phyloP scores from a whole-genome alignment of 2,797 vertebrate genomes.

The Hydrocynus forskahlii region DNA sequence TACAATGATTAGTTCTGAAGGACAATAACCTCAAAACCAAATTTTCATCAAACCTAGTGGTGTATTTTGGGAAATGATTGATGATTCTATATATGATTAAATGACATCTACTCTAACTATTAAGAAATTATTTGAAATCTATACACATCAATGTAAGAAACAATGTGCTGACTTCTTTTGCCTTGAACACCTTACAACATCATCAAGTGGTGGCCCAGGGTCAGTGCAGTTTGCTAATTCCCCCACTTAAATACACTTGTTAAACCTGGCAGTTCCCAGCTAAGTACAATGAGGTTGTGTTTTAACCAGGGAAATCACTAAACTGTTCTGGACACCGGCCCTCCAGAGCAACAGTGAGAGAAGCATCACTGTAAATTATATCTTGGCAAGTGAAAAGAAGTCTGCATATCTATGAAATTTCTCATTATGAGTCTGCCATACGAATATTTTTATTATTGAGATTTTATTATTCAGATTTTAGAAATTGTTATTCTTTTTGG shows the following conservation, averaged over 20 bases:
- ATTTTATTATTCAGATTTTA: no score
- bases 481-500: no score
- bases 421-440: no score
- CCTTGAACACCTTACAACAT: background rate
- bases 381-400: no score
- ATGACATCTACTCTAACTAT: background rate
- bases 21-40: background rate
- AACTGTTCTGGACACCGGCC: background rate
- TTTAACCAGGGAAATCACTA: background rate
- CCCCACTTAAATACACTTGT: background rate
- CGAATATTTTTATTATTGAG: no score
- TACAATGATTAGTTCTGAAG: background rate
- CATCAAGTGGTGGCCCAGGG: background rate
- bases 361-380: no score
- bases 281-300: background rate
- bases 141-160: background rate
- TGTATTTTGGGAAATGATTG: no score
- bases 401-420: no score
- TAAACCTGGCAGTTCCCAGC: background rate
- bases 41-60: no score
- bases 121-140: background rate
- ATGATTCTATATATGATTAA: background rate
- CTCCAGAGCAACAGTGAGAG: background rate
- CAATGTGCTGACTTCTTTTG: slow-evolving; percentile 6
- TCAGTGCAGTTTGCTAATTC: background rate